A percentile compares a stretch with the other conserved stretches of the same genome.
phyloP scores from a whole-genome alignment of 2,797 vertebrate genomes.

The Gorsachius magnificus region DNA sequence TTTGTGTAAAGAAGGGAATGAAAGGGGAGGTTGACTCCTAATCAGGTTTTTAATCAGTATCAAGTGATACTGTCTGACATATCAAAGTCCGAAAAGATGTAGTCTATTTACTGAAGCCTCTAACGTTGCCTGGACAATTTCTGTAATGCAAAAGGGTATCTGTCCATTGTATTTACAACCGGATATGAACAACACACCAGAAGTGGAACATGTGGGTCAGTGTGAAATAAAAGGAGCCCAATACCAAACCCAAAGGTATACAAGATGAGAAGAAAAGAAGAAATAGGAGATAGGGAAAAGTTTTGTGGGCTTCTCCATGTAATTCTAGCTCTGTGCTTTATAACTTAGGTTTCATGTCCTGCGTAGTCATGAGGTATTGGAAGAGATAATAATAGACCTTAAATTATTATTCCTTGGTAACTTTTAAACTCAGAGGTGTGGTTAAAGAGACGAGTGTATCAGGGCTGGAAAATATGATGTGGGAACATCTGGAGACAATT shows the following conservation, averaged over 20 bases:
- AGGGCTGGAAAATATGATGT: not conserved
- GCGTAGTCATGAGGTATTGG: not conserved
- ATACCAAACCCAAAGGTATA: not conserved
- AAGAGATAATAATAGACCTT: not conserved
- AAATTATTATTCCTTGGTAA: not conserved
- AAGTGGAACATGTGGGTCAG: not conserved
- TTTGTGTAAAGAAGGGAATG: not conserved
- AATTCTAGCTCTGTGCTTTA: not conserved
- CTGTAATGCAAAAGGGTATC: not conserved
- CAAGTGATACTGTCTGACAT: not conserved
- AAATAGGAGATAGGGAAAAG: not conserved
- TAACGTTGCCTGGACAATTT: not conserved
- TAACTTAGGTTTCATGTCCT: not conserved
- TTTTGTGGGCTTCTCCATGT: rapidly evolving
- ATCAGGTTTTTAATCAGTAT: not conserved
- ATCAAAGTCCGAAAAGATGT: not conserved
- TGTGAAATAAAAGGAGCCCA: not conserved
- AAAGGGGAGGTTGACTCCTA: not conserved
- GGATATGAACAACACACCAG: not conserved
- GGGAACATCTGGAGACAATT: slow-evolving; percentile 28
- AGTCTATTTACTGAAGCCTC: not conserved
- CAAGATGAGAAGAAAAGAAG: not conserved
- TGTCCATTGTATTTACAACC: not conserved
- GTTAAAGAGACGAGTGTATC: not conserved
- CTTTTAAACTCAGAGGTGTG: not conserved